Conservation (phyloP, 23 tunicate species). For the Halocynthia aurantium region DNA sequence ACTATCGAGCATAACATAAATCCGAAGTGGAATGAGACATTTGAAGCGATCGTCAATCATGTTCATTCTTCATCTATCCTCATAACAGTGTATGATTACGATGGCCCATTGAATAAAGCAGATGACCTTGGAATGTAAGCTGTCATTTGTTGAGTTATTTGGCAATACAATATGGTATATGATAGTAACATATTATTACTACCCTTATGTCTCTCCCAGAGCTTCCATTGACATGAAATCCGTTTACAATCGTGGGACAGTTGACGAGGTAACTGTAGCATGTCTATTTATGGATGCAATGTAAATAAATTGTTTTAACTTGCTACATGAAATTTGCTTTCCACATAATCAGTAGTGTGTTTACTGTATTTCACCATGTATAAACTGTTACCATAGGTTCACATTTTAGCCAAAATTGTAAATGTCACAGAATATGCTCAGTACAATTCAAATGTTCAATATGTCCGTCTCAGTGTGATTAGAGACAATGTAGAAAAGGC, state of each 20-base stretch:
- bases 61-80: conserved; percentile 32
- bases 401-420: no score
- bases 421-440: no score
- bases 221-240: conserved; percentile 35
- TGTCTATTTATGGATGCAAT: no score
- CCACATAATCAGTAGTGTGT: neutral
- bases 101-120: conserved; percentile 57
- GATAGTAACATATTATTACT: neutral
- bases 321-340: neutral
- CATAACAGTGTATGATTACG: conserved; percentile 66
- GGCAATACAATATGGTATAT: neutral
- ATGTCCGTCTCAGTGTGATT: no score
- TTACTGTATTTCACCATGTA: neutral
- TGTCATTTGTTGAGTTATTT: neutral
- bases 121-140: conserved; percentile 71
- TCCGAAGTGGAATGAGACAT: conserved; percentile 78
- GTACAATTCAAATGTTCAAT: no score
- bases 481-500: no score
- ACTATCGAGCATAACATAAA: conserved; percentile 39
- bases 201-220: conserved; percentile 13
- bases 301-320: no score
- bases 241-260: conserved; percentile 32
- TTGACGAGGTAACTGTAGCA: conserved; percentile 43
- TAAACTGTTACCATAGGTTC: no score
- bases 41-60: conserved; percentile 44